These are phyloP conservation scores for Thereva nobilitata DNA, from an alignment of 2,888 invertebrate genomes.

Conservation along the genomic window DNA sequence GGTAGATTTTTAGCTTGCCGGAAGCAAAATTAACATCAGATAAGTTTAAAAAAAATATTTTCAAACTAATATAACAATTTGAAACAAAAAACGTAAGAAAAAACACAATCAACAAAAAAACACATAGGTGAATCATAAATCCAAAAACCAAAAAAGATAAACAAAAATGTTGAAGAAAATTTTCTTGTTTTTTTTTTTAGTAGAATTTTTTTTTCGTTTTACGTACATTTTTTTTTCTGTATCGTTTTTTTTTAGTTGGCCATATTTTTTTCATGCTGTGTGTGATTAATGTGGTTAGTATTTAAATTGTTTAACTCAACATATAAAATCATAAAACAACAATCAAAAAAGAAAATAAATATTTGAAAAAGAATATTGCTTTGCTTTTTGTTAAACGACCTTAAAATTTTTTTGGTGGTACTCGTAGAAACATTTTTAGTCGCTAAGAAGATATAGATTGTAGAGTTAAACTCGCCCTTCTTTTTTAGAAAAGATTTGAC, in stretches of 20 bases:
- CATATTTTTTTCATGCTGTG: slow-evolving; percentile 32
- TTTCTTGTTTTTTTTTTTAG: too few species aligned
- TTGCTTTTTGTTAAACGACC: slow-evolving; percentile 1
- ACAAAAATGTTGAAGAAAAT: too few species aligned
- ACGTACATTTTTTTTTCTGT: slow-evolving; percentile 23
- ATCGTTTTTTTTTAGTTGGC: slow-evolving; percentile 7
- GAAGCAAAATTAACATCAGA: slow-evolving; percentile 37
- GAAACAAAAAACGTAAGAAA: slow-evolving; percentile 11
- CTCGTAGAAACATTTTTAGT: too few species aligned
- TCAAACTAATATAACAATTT: slow-evolving; percentile 8
- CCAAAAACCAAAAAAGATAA: slow-evolving; percentile 12
- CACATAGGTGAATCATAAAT: slow-evolving; percentile 27
- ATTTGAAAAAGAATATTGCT: not conserved
- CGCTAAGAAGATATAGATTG: too few species aligned
- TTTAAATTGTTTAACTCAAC: slow-evolving; percentile 18
- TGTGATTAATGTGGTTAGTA: slow-evolving; percentile 37
- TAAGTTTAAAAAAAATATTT: slow-evolving; percentile 28
- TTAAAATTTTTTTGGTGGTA: not conserved
- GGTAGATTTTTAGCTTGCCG: slow-evolving; percentile 40
- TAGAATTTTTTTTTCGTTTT: slow-evolving; percentile 5
- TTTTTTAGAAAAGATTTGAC: too few species aligned
- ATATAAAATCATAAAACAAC: slow-evolving; percentile 12
- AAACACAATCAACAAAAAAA: slow-evolving; percentile 23
- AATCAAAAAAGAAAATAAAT: slow-evolving; percentile 15
- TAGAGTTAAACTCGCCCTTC: too few species aligned